Base-by-base conservation (phyloP, 1,140 invertebrate genomes). In the Drosophila erecta region DNA sequence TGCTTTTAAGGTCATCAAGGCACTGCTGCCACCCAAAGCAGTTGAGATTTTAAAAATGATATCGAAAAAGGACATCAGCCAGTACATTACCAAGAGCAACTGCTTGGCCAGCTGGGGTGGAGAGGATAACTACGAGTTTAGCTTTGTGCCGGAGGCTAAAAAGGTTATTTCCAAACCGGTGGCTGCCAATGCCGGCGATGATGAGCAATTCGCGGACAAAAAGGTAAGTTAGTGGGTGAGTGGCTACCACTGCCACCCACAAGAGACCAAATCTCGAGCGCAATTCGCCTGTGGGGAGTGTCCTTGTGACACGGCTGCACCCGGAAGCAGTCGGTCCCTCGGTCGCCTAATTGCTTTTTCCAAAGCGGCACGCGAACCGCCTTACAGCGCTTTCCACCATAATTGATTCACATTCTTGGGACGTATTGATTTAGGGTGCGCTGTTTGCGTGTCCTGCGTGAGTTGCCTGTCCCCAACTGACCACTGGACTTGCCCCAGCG, bases 1-100 rank as follows among this genome's bases (percentile, higher is more conserved):
- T 78, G 96, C 97, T 2, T 98, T 98, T 93, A 98, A 97, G 93
- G 94, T 99, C 46, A 97, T 99, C 41, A 99, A 98, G 93, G 94
- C 95, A 0, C 95, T 97, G 94, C 92, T 99, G 54, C 98, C 97
- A 38, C 95, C 96, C 5, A 97, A 98, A 92, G 97, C 96, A 37
- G 95, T 98, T 27, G 95, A 97, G 86, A 96, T 96, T 93, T 96
- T 99, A 85, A 98, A 97, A 92, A 97, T 98, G 93, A 94, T 98
- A 2, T 95, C 95, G 65, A 97, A 97, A 92, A 94, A 94, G 47
- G 95, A 94, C 22, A 92, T 99, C 41, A 95, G 95, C 66, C 95
- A 96, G 37, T 97, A 94, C 86, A 95, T 99, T 1, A 92, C 95
- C 59, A 93, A 95, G 17, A 95, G 96, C 74, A 95, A 97, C 79